Conservation (phyloP, 2,888 invertebrate genomes). For the Cancer borealis region DNA sequence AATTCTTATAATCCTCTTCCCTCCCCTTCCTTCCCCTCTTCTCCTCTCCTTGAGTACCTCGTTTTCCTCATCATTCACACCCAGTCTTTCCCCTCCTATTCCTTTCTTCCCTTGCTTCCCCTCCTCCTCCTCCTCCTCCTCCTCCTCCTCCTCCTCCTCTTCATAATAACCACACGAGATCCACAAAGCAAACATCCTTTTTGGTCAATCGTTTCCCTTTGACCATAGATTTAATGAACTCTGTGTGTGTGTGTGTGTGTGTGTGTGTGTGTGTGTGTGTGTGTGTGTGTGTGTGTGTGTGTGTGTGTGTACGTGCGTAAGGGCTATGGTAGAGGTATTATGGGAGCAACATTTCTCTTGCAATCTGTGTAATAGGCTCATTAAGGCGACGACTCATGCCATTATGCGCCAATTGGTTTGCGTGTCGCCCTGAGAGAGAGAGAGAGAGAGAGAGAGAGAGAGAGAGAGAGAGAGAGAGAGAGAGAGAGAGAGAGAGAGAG, state of each 20-base stretch:
- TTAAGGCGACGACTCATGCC: slow-evolving; percentile 41
- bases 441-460: neutral
- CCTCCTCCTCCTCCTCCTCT: neutral
- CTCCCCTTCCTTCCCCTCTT: neutral
- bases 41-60: neutral
- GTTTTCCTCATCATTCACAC: neutral
- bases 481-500: slow-evolving; percentile 12
- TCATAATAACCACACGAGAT: neutral
- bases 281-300: slow-evolving; percentile 45
- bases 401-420: slow-evolving; percentile 4
- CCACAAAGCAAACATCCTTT: too few relatives aligned
- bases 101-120: neutral
- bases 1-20: neutral
- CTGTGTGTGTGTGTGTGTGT: slow-evolving; percentile 18
- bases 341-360: neutral
- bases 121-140: neutral
- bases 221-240: neutral
- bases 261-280: slow-evolving; percentile 52
- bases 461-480: neutral
- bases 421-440: neutral
- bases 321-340: neutral
- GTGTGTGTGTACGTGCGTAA: slow-evolving; percentile 11
- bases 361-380: slow-evolving; percentile 44
- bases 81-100: neutral
- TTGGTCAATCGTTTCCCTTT: neutral